phyloP scores from a whole-genome alignment of 1,140 invertebrate species.

The Apis cerana region DNA sequence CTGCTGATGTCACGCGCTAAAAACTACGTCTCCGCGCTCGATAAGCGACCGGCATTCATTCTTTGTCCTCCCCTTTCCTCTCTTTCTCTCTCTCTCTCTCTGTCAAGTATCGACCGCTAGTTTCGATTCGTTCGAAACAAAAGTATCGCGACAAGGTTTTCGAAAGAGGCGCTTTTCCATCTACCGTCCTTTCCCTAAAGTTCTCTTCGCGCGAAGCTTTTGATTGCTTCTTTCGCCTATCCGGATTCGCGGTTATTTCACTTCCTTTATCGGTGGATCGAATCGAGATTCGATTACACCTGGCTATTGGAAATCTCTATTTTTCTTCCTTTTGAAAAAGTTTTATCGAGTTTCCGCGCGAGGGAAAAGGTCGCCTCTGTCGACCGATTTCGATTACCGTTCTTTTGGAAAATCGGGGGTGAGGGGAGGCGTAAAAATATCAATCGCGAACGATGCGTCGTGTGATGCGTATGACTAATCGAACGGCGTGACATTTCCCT shows the following conservation, averaged over 20 bases:
- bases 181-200: neutral
- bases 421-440: neutral
- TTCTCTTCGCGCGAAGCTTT: neutral
- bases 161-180: no score
- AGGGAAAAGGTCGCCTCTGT: neutral
- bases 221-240: neutral
- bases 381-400: neutral
- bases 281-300: neutral
- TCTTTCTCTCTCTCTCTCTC: neutral
- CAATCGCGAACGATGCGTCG: neutral
- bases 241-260: neutral
- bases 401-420: neutral
- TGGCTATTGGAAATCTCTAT: neutral
- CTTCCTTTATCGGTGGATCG: neutral
- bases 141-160: no score
- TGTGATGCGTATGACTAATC: neutral
- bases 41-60: slow-evolving; percentile 38
- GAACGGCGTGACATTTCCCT: neutral
- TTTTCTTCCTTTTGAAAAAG: neutral
- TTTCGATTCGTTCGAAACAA: neutral
- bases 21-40: slow-evolving; percentile 35
- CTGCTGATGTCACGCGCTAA: slow-evolving; percentile 59
- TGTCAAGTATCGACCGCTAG: no score
- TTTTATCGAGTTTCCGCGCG: neutral
- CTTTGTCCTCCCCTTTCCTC: no score